These are phyloP conservation scores for Prolemur simus DNA, from an alignment of 2,113 vertebrate species.

Conservation along the genomic window DNA sequence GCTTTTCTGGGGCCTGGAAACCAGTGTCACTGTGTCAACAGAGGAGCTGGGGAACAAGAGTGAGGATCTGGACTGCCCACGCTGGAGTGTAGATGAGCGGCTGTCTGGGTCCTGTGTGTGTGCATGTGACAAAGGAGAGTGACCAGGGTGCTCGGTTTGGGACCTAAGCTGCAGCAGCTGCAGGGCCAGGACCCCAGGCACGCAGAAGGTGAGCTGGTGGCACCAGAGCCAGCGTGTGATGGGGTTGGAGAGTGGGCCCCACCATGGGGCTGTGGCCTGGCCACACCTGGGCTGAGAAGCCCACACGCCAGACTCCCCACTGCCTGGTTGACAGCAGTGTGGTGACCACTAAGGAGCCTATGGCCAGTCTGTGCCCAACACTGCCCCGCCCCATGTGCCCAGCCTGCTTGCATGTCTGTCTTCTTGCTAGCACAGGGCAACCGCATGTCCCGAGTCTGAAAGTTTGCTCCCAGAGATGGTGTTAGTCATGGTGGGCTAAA, in stretches of 20 bases:
- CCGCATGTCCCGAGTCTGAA: background rate
- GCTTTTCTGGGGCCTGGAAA: no score
- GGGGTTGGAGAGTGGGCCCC: background rate
- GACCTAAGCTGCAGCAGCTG: background rate
- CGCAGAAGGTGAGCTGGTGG: background rate
- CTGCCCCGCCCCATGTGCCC: background rate
- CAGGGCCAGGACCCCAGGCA: background rate
- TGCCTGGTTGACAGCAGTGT: background rate
- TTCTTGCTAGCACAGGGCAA: background rate
- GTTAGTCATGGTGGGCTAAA: background rate
- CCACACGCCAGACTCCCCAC: background rate
- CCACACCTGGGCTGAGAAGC: background rate
- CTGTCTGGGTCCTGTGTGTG: fast-evolving
- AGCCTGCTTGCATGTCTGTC: fast-evolving
- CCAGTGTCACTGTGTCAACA: background rate
- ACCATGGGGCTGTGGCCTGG: fast-evolving
- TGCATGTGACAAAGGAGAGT: background rate
- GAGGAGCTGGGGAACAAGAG: background rate
- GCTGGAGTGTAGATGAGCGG: background rate
- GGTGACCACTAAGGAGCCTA: background rate
- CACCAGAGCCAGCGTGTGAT: background rate
- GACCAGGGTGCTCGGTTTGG: background rate
- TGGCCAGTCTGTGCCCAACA: background rate
- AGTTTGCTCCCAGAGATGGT: background rate
- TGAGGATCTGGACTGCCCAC: background rate